These are phyloP conservation scores for Osmerus mordax DNA, from an alignment of 2,113 vertebrate genomes.

Conservation along the genomic window DNA sequence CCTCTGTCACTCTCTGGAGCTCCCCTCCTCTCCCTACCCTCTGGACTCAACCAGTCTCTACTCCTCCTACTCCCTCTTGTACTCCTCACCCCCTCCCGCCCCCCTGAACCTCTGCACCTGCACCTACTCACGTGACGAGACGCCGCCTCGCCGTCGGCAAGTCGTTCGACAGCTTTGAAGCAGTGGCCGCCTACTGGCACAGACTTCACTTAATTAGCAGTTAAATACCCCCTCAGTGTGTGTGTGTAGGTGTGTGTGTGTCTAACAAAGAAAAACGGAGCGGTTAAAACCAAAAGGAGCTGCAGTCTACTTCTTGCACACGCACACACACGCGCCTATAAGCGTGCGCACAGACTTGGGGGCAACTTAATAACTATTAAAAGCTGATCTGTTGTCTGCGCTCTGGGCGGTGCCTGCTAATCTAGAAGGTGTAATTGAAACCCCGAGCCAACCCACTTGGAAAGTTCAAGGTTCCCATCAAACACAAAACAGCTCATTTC, in stretches of 20 bases:
- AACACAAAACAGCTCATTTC: slow-evolving; percentile 21
- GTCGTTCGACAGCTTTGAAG: too few relatives aligned
- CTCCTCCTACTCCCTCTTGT: background rate
- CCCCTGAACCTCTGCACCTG: background rate
- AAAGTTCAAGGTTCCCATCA: slow-evolving; percentile 21
- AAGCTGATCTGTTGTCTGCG: slow-evolving; percentile 24
- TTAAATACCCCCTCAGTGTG: slow-evolving; percentile 38
- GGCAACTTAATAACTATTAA: slow-evolving; percentile 45
- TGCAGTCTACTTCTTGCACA: background rate
- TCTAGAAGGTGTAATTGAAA: slow-evolving; percentile 57
- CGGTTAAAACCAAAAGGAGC: too few relatives aligned
- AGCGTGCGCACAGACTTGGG: background rate
- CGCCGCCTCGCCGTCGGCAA: too few relatives aligned
- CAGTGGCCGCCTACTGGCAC: background rate
- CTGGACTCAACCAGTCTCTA: too few relatives aligned
- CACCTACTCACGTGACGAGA: too few relatives aligned
- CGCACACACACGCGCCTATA: background rate
- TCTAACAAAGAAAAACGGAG: background rate
- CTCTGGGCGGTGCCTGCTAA: slow-evolving; percentile 25
- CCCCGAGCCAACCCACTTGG: slow-evolving; percentile 45
- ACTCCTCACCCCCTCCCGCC: background rate
- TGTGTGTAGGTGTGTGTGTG: slow-evolving; percentile 17
- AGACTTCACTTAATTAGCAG: slow-evolving; percentile 62
- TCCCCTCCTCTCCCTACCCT: background rate
- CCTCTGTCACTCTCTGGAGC: background rate